These are phyloP conservation scores for Lumbricus terrestris DNA, from an alignment of 2,888 invertebrate genomes.

Conservation along the genomic window DNA sequence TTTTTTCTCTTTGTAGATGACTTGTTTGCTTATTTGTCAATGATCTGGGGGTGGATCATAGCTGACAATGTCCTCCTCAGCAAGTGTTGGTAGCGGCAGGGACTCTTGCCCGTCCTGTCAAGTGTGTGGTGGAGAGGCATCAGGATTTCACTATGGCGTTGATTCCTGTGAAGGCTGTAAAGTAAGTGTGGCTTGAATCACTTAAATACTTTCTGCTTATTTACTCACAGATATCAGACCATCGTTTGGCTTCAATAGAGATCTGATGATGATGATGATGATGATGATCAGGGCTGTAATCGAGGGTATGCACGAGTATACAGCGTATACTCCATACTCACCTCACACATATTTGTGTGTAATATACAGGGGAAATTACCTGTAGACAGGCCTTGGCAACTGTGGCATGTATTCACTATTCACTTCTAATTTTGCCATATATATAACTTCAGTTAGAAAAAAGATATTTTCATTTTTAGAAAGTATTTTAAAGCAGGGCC, in stretches of 20 bases:
- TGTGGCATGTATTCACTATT: no score
- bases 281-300: background rate
- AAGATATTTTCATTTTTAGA: no score
- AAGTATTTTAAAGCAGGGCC: no score
- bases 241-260: background rate
- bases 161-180: constrained; percentile 59
- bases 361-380: no score
- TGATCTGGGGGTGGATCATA: constrained; percentile 3
- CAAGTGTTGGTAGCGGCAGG: background rate
- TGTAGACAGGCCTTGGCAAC: no score
- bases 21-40: background rate
- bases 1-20: background rate
- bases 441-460: no score
- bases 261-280: background rate
- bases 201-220: background rate
- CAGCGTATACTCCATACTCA: no score
- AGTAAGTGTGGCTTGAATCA: constrained; percentile 40
- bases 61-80: background rate
- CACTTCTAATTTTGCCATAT: no score
- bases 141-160: constrained; percentile 58
- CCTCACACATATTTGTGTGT: no score
- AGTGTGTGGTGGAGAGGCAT: constrained; percentile 57
- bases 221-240: background rate
- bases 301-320: no score
- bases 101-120: constrained; percentile 42